Conservation (phyloP, 2,797 vertebrate species). For the Ambastaia sidthimunki region DNA sequence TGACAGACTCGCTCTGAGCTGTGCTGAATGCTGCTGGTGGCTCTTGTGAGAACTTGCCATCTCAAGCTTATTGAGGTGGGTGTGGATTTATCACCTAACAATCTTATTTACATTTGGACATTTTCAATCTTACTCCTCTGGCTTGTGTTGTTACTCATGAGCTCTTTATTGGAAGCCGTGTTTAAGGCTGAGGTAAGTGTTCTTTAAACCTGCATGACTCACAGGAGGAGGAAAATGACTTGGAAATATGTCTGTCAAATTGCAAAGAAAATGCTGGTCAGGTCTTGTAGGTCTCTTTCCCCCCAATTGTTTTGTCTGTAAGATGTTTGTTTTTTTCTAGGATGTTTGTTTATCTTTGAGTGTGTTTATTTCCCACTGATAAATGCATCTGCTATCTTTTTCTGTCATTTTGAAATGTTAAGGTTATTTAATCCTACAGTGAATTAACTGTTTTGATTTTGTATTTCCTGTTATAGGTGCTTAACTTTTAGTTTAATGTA, state of each 20-base stretch:
- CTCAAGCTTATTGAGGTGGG: not conserved
- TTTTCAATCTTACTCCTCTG: not conserved
- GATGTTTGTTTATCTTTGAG: not conserved
- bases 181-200: conserved; percentile 44
- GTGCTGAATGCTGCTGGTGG: not conserved
- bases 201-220: conserved; percentile 19
- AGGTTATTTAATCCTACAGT: not conserved
- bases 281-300: not conserved
- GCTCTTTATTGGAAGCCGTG: conserved; percentile 2
- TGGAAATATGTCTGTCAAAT: not conserved
- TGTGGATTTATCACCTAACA: not conserved
- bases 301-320: not conserved
- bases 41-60: not conserved
- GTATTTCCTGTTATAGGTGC: not conserved
- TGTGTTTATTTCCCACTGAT: not conserved
- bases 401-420: not conserved
- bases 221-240: not conserved
- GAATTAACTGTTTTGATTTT: conserved; percentile 2
- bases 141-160: conserved; percentile 1
- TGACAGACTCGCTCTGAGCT: no score
- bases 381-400: not conserved
- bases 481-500: not conserved
- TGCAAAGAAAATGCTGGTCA: not conserved
- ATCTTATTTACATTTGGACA: not conserved
- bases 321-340: not conserved